Evolutionary conservation across 2,888 invertebrate species (phyloP), one percentile per base, ranked within the genome.

Genomic region (Trypoxylon attenuatum): DNA sequence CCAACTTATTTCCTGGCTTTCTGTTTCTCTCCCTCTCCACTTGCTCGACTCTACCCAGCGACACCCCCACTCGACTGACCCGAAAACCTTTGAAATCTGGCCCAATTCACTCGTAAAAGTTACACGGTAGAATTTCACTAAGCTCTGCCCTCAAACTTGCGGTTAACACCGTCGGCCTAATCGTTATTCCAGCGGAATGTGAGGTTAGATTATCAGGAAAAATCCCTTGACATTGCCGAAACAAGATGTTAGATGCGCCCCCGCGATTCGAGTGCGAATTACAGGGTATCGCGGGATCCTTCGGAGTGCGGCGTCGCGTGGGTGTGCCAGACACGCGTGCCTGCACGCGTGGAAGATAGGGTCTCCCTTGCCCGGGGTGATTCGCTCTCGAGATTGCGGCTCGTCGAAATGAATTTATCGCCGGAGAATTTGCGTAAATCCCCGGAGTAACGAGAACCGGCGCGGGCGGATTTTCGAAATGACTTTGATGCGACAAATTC

Each of bases 331-430:
- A 22, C 27, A 21, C 22, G 23, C 8, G 16, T 33, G 29, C 23
- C 5, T 39, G 15, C 13, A 19, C 52, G 15, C 22, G 27, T 58
- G 51, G 21, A 19, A 22, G 46, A 54, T 23, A 41, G 56, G 56
- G 46, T 60, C 54, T 45, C 57, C 53, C 53, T 50, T 43, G 53
- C 68, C 56, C 18, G 54, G 53, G 55, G 59, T 65, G 64, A 65
- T 65, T 57, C 61, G 64, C 65, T 60, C 50, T 66, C 60, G 60
- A 71, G 69, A 73, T 69, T 62, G 73, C 62, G 67, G 61, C 67
- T 73, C 73, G 61, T 62, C 69, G 69, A 69, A 71, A 71, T 71
- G 71, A 71, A 71, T 71, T 71, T 71, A 71, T 71, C 71, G 54
- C 63, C 50, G 29, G 69, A 65, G 71, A 71, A 71, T 71, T 71